These are phyloP conservation scores for Dendrocincla tyrannina DNA, from an alignment of 2,797 vertebrate species.

Conservation along the genomic window DNA sequence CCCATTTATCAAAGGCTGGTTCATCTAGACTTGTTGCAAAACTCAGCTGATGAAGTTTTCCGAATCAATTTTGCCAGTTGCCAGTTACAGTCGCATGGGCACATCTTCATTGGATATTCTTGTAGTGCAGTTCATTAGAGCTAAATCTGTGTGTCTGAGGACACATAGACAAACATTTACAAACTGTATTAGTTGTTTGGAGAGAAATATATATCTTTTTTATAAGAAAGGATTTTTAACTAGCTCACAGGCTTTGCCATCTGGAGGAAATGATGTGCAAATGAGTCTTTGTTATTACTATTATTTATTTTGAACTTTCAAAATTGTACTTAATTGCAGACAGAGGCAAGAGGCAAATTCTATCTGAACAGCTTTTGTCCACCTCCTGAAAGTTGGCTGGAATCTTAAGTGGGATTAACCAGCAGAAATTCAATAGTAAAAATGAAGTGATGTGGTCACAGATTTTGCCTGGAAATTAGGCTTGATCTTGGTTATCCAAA, in stretches of 20 bases:
- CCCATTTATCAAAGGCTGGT: neutral
- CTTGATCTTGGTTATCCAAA: neutral
- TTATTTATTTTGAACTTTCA: neutral
- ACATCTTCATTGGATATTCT: neutral
- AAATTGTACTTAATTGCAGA: neutral
- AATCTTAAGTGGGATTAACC: neutral
- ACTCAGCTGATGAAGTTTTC: neutral
- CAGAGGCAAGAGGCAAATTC: neutral
- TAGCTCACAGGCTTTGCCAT: neutral
- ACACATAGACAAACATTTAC: neutral
- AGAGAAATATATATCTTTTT: neutral
- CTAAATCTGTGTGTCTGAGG: neutral
- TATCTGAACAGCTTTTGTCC: neutral
- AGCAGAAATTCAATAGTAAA: neutral
- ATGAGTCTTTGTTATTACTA: neutral
- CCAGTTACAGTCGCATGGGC: neutral
- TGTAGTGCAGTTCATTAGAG: neutral
- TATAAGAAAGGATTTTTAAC: neutral
- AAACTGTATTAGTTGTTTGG: neutral
- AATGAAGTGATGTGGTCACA: neutral
- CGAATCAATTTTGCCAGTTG: neutral
- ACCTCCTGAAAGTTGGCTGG: neutral
- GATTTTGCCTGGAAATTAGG: neutral
- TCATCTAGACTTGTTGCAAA: neutral
- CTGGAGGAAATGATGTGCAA: neutral